These are phyloP conservation scores for Sciurus vulgaris DNA, from an alignment of 2,797 vertebrate genomes.

Conservation along the genomic window DNA sequence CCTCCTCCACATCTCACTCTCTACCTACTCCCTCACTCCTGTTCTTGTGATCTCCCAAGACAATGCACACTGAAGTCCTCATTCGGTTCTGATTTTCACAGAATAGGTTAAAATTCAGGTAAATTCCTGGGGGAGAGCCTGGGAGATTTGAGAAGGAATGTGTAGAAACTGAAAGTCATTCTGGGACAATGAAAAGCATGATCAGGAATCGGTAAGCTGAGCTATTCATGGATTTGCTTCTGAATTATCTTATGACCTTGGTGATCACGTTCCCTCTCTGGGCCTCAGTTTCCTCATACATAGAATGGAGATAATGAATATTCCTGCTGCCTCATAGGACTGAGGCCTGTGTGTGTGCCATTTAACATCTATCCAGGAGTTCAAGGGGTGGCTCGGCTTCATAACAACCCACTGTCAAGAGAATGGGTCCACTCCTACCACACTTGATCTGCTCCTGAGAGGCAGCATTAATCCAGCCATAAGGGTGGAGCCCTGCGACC, in stretches of 20 bases:
- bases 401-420: not conserved
- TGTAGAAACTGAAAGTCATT: not conserved
- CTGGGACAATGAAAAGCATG: not conserved
- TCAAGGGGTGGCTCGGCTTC: not conserved
- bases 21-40: too few species aligned
- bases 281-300: not conserved
- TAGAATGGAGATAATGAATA: not conserved
- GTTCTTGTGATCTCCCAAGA: not conserved
- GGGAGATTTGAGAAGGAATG: not conserved
- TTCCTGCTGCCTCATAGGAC: not conserved
- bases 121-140: not conserved
- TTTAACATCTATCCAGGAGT: not conserved
- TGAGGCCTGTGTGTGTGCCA: not conserved
- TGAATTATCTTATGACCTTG: not conserved
- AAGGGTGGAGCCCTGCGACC: not conserved
- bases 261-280: not conserved
- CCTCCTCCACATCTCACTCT: not conserved
- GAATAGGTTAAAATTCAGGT: not conserved
- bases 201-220: not conserved
- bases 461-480: not conserved
- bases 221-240: not conserved
- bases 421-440: not conserved
- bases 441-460: not conserved
- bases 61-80: not conserved
- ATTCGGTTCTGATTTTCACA: not conserved